Evolutionary conservation across 1,140 invertebrate genomes (phyloP).

Genomic region (Lanistes nyassanus): DNA sequence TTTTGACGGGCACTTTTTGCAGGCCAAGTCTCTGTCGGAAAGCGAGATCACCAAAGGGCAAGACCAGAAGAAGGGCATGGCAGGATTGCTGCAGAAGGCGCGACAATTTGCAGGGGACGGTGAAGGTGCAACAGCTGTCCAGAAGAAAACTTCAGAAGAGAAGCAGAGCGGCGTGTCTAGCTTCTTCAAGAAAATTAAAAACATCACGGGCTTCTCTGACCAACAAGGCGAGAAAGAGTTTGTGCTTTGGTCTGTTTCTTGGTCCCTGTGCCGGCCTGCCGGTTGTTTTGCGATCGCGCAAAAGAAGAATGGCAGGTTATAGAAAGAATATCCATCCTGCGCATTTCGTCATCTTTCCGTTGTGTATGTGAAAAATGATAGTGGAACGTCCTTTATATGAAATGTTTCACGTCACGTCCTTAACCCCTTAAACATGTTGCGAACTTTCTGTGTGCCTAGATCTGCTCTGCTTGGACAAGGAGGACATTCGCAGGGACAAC

Average conservation of each 20-base stretch:
- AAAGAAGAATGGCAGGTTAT: too few species aligned
- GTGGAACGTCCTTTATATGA: too few species aligned
- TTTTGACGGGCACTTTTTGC: neutral
- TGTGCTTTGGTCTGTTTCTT: too few species aligned
- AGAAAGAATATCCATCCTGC: too few species aligned
- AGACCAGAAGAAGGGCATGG: conserved; percentile 14
- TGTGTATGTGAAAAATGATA: too few species aligned
- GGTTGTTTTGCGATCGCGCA: too few species aligned
- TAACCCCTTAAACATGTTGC: too few species aligned
- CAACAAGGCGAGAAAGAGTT: neutral
- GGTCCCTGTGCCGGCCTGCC: too few species aligned
- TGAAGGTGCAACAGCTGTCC: neutral
- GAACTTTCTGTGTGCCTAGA: conserved; percentile 12
- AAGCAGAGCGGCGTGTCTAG: conserved; percentile 6
- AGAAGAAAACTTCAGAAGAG: too few species aligned
- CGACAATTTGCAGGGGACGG: conserved; percentile 39
- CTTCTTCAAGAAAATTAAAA: conserved; percentile 35
- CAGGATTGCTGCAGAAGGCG: conserved; percentile 34
- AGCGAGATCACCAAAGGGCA: neutral
- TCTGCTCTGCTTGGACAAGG: conserved; percentile 33
- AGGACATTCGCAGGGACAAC: conserved; percentile 42
- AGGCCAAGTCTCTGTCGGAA: conserved; percentile 22
- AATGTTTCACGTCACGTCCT: too few species aligned
- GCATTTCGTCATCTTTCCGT: too few species aligned
- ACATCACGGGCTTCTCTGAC: conserved; percentile 32